Evolutionary conservation across 2,888 invertebrate genomes (phyloP), one percentile per base, ranked within the genome.

Genomic region (Pseudococcus jackbeardsleyi): DNA sequence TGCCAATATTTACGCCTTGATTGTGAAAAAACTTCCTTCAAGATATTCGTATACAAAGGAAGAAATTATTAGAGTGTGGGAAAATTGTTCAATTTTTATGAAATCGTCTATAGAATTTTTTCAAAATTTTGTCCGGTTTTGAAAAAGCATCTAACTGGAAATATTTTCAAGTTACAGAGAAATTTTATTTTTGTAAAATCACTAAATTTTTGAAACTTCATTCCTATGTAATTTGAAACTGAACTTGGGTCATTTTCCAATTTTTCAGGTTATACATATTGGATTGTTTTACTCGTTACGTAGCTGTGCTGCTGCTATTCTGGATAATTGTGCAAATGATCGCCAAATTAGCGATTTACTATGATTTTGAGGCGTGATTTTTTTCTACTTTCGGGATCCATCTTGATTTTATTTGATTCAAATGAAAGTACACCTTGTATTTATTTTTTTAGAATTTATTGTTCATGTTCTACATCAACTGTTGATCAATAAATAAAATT

Each of bases 301-400:
- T 77, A 6, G 77, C 77, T 39, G 42, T 77, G 8, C n/a, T 77
- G 42, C 77, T 77, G 42, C 39, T 42, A n/a, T 77, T 77, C 42
- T 77, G 77, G 77, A 39, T 77, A n/a, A 12, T 77, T n/a, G 77
- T 77, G n/a, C 77, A 77, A 77, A 77, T 77, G 17, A 39, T 77
- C 77, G 77, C 42, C 42, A 77, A 77, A 42, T 77, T 77, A 12
- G 77, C 77, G 1, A n/a, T 77, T 39, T 77, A 77, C 7, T 39
- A 39, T 42, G 77, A 42, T 0, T 1, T 72, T 1, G 12, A 33
- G 0, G 72, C 26, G 33, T 72, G 39, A 72, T 33, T 33, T 72
- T 26, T 72, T 33, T 7, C 0, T 1, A 5, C 2, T 64, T 12
- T 50, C 2, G 15, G 15, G 11, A 50, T 50, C 3, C 8, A 64